Evolutionary conservation across 2,797 vertebrate genomes (phyloP), one percentile per base, ranked within the genome.

Genomic region (Cuculus canorus): DNA sequence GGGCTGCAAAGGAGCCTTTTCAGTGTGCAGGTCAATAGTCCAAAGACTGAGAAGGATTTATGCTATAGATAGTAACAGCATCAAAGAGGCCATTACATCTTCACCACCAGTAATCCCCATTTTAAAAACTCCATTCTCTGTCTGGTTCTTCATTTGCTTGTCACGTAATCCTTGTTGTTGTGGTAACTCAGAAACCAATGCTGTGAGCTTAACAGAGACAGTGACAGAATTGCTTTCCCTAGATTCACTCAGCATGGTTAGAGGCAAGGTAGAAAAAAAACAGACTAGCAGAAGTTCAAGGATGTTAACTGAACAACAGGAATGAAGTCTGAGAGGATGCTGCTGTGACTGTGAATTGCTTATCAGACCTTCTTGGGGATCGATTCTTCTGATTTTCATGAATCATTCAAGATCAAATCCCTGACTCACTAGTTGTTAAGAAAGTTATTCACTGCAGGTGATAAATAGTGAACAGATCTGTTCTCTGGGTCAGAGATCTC

Each of bases 121-220:
- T 96, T 88, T 50, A 76, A 95, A 94, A 96, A 88, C 88, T 94
- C 94, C 90, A 95, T 97, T 97, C 96, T 95, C 96, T 92, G 90
- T 89, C 84, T 64, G 73, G 82, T 79, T 96, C 90, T 96, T 92
- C 92, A 78, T 97, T 93, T 95, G 86, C 72, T 92, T 95, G 94
- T 97, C 96, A 95, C 83, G 11, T 96, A 97, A 96, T 93, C 91
- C 84, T 69, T 86, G 88, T 71, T 84, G 90, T 95, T 95, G 94
- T 86, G 80, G 75, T 60, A 93, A 92, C 91, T 92, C 78, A 32
- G 88, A 92, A 95, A 70, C 0, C 23, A 84, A 83, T 50, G 52
- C 25, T 66, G 75, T 30, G 59, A 96, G 86, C 69, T 96, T 92
- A 92, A 81, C 3, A 60, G 73, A 90, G 75, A 82, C 59, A 92